Conservation (phyloP, 2,797 vertebrate species). For the Todus mexicanus region DNA sequence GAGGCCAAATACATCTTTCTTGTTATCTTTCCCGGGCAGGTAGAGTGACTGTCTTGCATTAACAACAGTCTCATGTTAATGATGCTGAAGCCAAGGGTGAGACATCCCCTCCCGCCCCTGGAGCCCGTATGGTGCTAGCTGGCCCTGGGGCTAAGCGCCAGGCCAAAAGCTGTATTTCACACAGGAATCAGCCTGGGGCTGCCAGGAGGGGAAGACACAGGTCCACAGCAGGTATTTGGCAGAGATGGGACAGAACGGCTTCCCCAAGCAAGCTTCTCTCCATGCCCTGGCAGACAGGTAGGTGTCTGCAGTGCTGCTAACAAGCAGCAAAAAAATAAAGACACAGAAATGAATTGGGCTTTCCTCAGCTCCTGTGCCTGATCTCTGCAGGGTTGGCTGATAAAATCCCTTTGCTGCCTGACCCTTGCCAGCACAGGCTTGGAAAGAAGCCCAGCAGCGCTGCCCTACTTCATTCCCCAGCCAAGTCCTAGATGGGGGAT, state of each 20-base stretch:
- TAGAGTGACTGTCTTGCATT: background rate
- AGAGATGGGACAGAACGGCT: background rate
- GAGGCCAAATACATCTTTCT: background rate
- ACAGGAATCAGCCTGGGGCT: background rate
- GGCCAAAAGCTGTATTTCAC: background rate
- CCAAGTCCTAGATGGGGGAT: too few relatives aligned
- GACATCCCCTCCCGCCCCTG: fast-evolving
- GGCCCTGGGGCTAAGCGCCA: background rate
- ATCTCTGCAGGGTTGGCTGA: background rate
- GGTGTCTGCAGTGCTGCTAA: background rate
- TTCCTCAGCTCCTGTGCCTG: background rate
- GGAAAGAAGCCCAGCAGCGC: background rate
- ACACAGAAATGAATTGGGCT: background rate
- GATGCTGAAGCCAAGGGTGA: background rate
- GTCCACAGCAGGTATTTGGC: background rate
- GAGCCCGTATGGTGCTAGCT: background rate
- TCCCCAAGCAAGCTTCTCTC: background rate
- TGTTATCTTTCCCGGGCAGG: background rate
- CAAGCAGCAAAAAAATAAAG: background rate
- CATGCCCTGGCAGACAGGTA: background rate
- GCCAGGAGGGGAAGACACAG: background rate
- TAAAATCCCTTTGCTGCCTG: background rate
- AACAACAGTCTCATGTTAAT: background rate
- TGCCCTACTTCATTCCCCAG: background rate
- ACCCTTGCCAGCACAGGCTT: background rate